These are phyloP conservation scores for Dryobates pubescens DNA, from an alignment of 2,797 vertebrate species.

Conservation along the genomic window DNA sequence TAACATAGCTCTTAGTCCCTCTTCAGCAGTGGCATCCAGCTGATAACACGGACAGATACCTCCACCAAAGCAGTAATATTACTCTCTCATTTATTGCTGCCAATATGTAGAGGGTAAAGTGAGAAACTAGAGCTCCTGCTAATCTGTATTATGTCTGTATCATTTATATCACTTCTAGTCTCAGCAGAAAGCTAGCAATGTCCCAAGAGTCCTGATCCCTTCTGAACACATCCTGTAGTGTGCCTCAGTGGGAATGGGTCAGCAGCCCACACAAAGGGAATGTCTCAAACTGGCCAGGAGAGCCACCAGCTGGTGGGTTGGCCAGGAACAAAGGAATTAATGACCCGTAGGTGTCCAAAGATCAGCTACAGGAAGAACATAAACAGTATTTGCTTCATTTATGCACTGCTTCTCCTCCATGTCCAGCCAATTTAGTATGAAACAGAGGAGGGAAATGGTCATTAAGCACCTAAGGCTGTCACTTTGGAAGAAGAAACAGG, in stretches of 20 bases:
- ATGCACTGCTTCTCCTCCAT: neutral
- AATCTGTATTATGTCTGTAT: neutral
- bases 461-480: neutral
- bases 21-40: neutral
- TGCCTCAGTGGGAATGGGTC: neutral
- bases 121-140: neutral
- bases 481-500: neutral
- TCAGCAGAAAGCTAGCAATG: neutral
- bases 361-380: conserved; percentile 27
- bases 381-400: conserved; percentile 26
- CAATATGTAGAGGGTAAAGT: neutral
- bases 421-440: neutral
- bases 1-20: neutral
- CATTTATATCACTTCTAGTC: neutral
- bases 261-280: neutral
- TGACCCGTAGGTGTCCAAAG: conserved; percentile 11
- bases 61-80: neutral
- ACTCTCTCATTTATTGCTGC: neutral
- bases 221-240: accelerated
- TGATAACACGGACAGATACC: neutral
- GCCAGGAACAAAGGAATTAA: conserved; percentile 16
- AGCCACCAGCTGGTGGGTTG: neutral
- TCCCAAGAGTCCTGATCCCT: neutral
- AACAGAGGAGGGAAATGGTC: neutral
- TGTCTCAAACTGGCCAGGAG: neutral